Evolutionary conservation across 1,140 invertebrate genomes (phyloP), one percentile per base, ranked within the genome.

Genomic region (Philotrypesis tridentata): DNA sequence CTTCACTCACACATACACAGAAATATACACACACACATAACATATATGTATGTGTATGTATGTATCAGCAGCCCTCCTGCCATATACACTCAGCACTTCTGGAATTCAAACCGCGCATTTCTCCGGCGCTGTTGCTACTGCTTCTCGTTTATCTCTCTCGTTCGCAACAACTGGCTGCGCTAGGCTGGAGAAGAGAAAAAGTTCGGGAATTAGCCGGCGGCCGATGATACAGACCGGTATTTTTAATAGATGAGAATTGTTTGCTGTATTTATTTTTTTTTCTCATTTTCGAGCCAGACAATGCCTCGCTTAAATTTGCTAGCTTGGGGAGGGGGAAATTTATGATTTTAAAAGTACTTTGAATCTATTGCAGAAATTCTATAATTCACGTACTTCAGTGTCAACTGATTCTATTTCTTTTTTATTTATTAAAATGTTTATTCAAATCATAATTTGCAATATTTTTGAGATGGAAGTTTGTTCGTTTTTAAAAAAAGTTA

Each of bases 61-160:
- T n/a, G n/a, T n/a, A n/a, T n/a, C 27, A 25, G 67, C 65, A 3
- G 67, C 17, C 9, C 25, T 17, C 17, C 67, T 9, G 4, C 37
- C n/a, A n/a, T 31, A 72, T 43, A 31, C 72, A 60, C 48, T 74
- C 48, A 60, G 72, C 72, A 72, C 33, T 72, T 72, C 70, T 43
- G 70, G 70, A 72, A 72, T 72, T 72, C 70, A 43, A 72, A 43
- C 37, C 70, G 33, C 70, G 70, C 37, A 27, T 29, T n/a, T 60
- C 48, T 31, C 72, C 48, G 43, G 23, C 23, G 33, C 70, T 11
- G 0, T 40, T 70, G n/a, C 70, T 31, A 11, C 21, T n/a, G n/a
- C n/a, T 55, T 17, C 67, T 70, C 70, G 70, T 72, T 40, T 23
- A 43, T 72, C 70, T 72, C 37, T 43, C 37, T 43, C 70, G 21